Evolutionary conservation across 2,888 invertebrate genomes (phyloP).

Genomic region (Thalpophila matura): DNA sequence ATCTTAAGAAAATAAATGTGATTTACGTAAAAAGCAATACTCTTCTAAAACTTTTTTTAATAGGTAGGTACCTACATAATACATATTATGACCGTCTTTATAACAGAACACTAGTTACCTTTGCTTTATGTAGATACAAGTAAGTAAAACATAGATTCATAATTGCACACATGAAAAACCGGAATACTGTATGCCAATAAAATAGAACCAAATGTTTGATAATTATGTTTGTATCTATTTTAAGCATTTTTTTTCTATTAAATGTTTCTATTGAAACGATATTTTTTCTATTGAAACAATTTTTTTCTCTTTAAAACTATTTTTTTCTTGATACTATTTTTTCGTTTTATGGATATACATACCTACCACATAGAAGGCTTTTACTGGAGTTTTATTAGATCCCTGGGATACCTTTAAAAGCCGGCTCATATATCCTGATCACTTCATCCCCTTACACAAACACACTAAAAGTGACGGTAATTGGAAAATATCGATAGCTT

Average conservation of each 20-base stretch:
- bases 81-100: neutral
- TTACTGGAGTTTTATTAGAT: constrained; percentile 27
- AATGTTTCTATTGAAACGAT: too few relatives aligned
- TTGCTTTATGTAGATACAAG: too few relatives aligned
- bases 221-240: constrained; percentile 7
- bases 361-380: neutral
- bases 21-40: too few relatives aligned
- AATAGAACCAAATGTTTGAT: constrained; percentile 14
- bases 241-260: too few relatives aligned
- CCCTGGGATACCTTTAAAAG: constrained; percentile 46
- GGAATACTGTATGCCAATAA: constrained; percentile 17
- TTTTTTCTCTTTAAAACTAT: too few relatives aligned
- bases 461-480: constrained; percentile 57
- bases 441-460: constrained; percentile 37
- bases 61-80: too few relatives aligned
- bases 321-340: too few relatives aligned
- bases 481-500: constrained; percentile 68
- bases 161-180: constrained; percentile 19
- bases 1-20: too few relatives aligned
- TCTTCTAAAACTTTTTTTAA: too few relatives aligned
- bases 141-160: constrained; percentile 16
- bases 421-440: constrained; percentile 35
- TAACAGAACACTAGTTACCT: neutral
- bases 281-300: too few relatives aligned
- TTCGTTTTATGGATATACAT: neutral